These are phyloP conservation scores for Theristicus caerulescens DNA, from an alignment of 2,113 vertebrate species.

Conservation along the genomic window DNA sequence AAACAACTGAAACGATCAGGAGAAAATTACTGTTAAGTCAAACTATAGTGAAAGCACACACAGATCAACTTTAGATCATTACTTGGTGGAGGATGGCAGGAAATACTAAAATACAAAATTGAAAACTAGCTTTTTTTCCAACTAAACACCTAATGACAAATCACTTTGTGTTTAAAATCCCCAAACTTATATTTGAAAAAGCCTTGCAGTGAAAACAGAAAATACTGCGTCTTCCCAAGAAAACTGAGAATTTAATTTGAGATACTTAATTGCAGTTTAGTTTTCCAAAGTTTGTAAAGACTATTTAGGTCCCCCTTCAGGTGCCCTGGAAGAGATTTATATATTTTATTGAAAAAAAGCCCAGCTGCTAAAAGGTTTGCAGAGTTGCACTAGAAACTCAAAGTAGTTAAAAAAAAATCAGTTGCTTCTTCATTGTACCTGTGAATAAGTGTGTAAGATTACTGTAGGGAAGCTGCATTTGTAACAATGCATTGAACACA, in stretches of 20 bases:
- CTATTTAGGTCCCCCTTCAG: not conserved
- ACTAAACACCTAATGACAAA: not conserved
- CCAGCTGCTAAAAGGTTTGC: not conserved
- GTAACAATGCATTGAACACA: not conserved
- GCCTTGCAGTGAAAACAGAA: not conserved
- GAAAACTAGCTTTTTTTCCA: not conserved
- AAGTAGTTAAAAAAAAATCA: not conserved
- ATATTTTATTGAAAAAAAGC: not conserved
- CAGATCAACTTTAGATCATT: not conserved
- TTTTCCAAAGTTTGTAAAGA: not conserved
- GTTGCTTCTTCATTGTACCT: not conserved
- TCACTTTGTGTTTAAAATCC: not conserved
- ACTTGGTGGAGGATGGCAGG: not conserved
- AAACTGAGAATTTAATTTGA: not conserved
- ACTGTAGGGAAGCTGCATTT: not conserved
- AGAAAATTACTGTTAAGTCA: not conserved
- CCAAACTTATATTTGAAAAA: not conserved
- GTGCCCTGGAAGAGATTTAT: not conserved
- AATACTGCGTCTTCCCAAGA: not conserved
- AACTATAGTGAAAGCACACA: not conserved
- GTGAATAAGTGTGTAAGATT: not conserved
- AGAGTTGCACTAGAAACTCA: not conserved
- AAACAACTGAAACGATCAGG: not conserved
- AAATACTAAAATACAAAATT: not conserved
- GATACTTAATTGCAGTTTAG: not conserved